Evolutionary conservation across 1,140 invertebrate species (phyloP).

Genomic region (Euura lappo): DNA sequence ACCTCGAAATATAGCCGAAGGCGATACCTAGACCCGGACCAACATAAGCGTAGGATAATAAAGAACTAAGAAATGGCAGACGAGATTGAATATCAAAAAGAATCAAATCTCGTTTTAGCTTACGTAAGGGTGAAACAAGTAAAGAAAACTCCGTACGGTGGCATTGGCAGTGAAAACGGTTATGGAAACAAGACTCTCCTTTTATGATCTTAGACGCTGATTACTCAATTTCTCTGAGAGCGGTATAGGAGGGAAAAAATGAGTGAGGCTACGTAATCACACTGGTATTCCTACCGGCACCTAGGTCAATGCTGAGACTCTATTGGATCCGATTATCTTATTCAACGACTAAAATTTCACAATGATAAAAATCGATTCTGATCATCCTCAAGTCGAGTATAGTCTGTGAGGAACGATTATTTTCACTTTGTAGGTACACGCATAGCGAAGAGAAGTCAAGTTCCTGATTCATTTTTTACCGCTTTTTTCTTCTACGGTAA

Average conservation of each 20-base stretch:
- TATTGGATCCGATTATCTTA: background rate
- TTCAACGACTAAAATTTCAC: background rate
- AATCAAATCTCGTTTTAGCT: background rate
- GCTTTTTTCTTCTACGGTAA: background rate
- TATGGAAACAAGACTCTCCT: constrained; percentile 1
- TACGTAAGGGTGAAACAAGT: background rate
- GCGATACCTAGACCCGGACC: background rate
- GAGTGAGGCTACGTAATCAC: background rate
- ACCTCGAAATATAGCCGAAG: background rate
- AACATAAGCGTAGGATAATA: too few species aligned
- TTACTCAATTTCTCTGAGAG: background rate
- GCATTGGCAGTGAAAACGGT: constrained; percentile 6
- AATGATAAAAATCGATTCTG: too few species aligned
- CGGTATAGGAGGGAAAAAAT: background rate
- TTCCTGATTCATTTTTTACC: background rate
- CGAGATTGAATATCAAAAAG: too few species aligned
- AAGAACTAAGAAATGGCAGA: too few species aligned
- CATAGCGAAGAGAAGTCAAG: too few species aligned
- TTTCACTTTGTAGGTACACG: too few species aligned
- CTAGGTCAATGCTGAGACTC: background rate
- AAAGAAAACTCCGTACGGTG: background rate
- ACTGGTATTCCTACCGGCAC: background rate
- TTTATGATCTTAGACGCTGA: constrained; percentile 1
- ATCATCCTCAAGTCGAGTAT: too few species aligned
- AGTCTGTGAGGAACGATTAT: too few species aligned